A percentile compares a stretch with the other conserved stretches of the same genome.
These are phyloP conservation scores for Ptilonorhynchus violaceus DNA, from an alignment of 2,113 vertebrate species.

Conservation along the genomic window DNA sequence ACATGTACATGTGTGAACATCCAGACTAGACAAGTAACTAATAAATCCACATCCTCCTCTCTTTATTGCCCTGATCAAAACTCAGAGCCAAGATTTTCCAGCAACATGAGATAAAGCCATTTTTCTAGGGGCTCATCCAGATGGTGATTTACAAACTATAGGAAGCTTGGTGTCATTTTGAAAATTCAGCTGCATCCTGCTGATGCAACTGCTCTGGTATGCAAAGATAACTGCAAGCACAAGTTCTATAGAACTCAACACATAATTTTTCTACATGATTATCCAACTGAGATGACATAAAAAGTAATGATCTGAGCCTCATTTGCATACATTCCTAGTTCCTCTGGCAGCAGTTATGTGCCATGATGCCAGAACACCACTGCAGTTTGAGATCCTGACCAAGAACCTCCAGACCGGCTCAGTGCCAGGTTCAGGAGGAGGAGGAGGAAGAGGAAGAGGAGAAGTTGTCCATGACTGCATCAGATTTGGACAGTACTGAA, in stretches of 20 bases:
- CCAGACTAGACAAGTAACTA: slow-evolving; percentile 19
- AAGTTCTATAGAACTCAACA: neutral
- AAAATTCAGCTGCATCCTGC: neutral
- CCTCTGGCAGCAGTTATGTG: neutral
- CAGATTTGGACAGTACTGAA: neutral
- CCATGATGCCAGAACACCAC: neutral
- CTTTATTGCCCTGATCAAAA: slow-evolving; percentile 50
- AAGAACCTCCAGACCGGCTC: neutral
- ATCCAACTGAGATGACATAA: neutral
- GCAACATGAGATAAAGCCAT: slow-evolving; percentile 23
- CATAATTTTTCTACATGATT: neutral
- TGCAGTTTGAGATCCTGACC: neutral
- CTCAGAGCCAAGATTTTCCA: slow-evolving; percentile 8
- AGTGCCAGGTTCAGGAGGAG: neutral
- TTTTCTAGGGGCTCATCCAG: slow-evolving; percentile 15
- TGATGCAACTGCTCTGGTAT: neutral
- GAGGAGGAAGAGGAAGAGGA: neutral
- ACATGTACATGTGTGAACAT: neutral
- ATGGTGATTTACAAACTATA: slow-evolving; percentile 46
- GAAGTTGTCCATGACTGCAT: neutral
- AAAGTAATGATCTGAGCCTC: neutral
- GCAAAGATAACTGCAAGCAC: neutral
- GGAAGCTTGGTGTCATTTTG: slow-evolving; percentile 16
- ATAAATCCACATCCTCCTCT: slow-evolving; percentile 40
- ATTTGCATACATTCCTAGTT: neutral